Evolutionary conservation across 2,888 invertebrate genomes (phyloP).

Genomic region (Sycophila texana): DNA sequence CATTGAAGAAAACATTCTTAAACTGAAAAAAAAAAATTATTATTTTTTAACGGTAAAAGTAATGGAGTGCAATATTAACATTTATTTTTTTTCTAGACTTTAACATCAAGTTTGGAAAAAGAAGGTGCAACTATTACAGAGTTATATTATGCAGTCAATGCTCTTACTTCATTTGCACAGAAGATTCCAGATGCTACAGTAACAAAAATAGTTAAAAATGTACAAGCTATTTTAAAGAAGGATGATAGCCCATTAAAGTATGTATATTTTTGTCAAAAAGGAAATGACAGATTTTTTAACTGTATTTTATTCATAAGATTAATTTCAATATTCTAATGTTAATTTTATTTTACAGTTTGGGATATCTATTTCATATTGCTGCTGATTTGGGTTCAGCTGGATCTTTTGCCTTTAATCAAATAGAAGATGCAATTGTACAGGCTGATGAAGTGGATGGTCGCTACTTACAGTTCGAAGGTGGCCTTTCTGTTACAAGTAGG

Average conservation of each 20-base stretch:
- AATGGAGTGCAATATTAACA: conserved; percentile 7
- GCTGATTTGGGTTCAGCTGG: conserved; percentile 84
- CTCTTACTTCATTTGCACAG: conserved; percentile 83
- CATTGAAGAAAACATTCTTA: conserved; percentile 61
- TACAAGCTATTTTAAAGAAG: conserved; percentile 87
- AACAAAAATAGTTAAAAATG: conserved; percentile 83
- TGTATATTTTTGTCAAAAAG: conserved; percentile 61
- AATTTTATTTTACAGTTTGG: conserved; percentile 79
- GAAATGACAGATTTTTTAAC: conserved; percentile 26
- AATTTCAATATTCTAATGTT: background rate
- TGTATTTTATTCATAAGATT: conserved; percentile 21
- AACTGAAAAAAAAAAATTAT: conserved; percentile 31
- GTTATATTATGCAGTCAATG: conserved; percentile 85
- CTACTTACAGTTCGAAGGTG: conserved; percentile 94
- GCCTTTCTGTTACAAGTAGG: conserved; percentile 84
- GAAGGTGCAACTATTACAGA: conserved; percentile 83
- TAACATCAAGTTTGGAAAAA: conserved; percentile 80
- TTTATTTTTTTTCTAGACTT: conserved; percentile 58
- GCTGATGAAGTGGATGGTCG: conserved; percentile 96
- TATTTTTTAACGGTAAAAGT: background rate
- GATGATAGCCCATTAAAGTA: conserved; percentile 88
- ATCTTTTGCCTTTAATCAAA: conserved; percentile 82
- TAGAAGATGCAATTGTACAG: conserved; percentile 95
- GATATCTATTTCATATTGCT: conserved; percentile 90
- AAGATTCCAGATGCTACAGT: conserved; percentile 78